Percentiles rank a stretch among this genome's conserved stretches.
These are phyloP conservation scores for Leptinotarsa undecemlineata DNA, from an alignment of 1,140 invertebrate genomes.

Conservation along the genomic window DNA sequence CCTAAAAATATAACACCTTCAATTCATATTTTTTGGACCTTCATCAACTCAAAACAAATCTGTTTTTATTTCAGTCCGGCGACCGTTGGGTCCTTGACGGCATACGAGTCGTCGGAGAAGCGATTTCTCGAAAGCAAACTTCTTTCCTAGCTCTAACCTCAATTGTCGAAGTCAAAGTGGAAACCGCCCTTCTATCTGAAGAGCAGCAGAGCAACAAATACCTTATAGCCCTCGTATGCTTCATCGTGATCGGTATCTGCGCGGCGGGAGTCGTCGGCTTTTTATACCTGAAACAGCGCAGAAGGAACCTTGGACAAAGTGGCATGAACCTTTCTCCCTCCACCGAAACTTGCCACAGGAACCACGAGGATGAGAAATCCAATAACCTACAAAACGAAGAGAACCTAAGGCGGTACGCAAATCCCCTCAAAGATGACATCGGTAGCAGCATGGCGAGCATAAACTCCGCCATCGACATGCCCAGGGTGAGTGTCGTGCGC, in stretches of 20 bases:
- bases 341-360: constrained; percentile 63
- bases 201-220: constrained; percentile 58
- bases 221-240: constrained; percentile 58
- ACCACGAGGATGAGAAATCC: constrained; percentile 81
- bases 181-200: constrained; percentile 68
- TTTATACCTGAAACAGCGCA: constrained; percentile 60
- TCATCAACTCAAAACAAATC: too few species aligned
- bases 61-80: constrained; percentile 57
- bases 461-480: constrained; percentile 51
- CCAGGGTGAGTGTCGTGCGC: constrained; percentile 63
- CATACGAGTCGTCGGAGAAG: constrained; percentile 69
- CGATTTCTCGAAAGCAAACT: constrained; percentile 68
- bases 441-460: constrained; percentile 53
- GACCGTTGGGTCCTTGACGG: constrained; percentile 65
- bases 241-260: constrained; percentile 60
- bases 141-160: constrained; percentile 70
- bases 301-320: constrained; percentile 60
- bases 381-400: constrained; percentile 90
- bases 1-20: too few species aligned
- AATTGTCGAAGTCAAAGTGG: constrained; percentile 79
- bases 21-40: too few species aligned
- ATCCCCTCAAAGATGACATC: constrained; percentile 64
- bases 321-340: constrained; percentile 61
- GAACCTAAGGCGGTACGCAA: constrained; percentile 71
- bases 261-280: constrained; percentile 56